Conservation (phyloP, 2,888 invertebrate genomes). For the Teleiodes luculella region DNA sequence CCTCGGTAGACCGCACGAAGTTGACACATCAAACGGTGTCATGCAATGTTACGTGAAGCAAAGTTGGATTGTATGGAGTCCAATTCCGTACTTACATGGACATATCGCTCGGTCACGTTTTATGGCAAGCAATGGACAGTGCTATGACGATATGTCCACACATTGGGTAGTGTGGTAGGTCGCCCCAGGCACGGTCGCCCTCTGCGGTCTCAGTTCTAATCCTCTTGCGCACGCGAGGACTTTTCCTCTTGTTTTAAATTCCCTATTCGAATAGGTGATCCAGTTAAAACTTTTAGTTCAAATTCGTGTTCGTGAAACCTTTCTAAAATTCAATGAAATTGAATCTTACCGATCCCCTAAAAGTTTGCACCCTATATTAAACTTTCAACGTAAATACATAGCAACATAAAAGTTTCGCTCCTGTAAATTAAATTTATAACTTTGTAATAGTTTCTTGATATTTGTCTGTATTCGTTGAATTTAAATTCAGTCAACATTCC, state of each 20-base stretch:
- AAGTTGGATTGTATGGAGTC: not conserved
- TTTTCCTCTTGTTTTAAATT: constrained; percentile 70
- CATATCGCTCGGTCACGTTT: not conserved
- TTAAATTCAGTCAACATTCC: too few species aligned
- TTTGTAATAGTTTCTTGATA: too few species aligned
- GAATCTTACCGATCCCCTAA: constrained; percentile 4
- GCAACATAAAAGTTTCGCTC: too few species aligned
- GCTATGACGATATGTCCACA: too few species aligned
- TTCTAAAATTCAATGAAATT: constrained; percentile 10
- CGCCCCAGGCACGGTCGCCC: constrained; percentile 47
- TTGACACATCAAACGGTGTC: constrained; percentile 27
- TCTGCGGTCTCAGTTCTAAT: constrained; percentile 62
- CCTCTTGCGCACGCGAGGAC: constrained; percentile 57
- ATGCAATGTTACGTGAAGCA: not conserved
- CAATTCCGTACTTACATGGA: not conserved
- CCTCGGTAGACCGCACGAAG: constrained; percentile 24
- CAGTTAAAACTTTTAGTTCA: constrained; percentile 67
- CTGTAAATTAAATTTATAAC: too few species aligned
- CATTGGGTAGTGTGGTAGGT: too few species aligned
- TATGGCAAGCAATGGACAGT: not conserved
- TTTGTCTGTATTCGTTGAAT: too few species aligned
- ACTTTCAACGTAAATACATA: not conserved
- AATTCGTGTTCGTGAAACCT: constrained; percentile 50
- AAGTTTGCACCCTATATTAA: not conserved
- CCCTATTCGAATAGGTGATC: constrained; percentile 61